Conservation (phyloP, 2,888 invertebrate species). For the Lepidonotus clava region DNA sequence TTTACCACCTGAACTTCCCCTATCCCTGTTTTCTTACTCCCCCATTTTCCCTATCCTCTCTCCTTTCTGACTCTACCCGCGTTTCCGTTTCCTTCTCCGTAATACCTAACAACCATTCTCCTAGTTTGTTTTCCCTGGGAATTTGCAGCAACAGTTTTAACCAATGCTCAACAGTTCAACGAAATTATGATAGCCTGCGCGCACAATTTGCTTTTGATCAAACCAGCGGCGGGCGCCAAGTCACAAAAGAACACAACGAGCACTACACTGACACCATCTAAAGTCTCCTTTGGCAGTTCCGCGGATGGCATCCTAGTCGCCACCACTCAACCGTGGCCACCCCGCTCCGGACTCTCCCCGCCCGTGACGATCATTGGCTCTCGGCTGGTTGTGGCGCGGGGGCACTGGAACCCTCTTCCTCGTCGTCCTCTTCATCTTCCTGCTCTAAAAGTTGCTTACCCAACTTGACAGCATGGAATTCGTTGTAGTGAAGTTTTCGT, state of each 20-base stretch:
- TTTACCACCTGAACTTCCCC: too few relatives aligned
- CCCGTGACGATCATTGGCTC: slow-evolving; percentile 8
- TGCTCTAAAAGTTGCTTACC: slow-evolving; percentile 89
- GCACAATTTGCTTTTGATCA: neutral
- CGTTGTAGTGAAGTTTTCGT: slow-evolving; percentile 98
- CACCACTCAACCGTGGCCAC: neutral
- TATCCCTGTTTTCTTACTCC: too few relatives aligned
- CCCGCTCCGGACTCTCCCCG: neutral
- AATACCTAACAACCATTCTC: too few relatives aligned
- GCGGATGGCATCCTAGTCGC: neutral
- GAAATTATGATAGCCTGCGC: neutral
- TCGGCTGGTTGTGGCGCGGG: neutral
- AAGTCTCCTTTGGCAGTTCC: slow-evolving; percentile 44
- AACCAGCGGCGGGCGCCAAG: too few relatives aligned
- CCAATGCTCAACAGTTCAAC: neutral
- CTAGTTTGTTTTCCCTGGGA: neutral
- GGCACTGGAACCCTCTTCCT: slow-evolving; percentile 42
- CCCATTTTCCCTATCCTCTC: too few relatives aligned
- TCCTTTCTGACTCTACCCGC: too few relatives aligned
- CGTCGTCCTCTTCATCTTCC: slow-evolving; percentile 51
- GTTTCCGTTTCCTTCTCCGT: too few relatives aligned
- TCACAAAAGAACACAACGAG: neutral
- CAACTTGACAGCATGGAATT: slow-evolving; percentile 95
- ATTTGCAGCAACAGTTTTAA: neutral
- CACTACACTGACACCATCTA: neutral